Evolutionary conservation across 2,797 vertebrate genomes (phyloP).

Genomic region (Stomatorhinus walkeri): DNA sequence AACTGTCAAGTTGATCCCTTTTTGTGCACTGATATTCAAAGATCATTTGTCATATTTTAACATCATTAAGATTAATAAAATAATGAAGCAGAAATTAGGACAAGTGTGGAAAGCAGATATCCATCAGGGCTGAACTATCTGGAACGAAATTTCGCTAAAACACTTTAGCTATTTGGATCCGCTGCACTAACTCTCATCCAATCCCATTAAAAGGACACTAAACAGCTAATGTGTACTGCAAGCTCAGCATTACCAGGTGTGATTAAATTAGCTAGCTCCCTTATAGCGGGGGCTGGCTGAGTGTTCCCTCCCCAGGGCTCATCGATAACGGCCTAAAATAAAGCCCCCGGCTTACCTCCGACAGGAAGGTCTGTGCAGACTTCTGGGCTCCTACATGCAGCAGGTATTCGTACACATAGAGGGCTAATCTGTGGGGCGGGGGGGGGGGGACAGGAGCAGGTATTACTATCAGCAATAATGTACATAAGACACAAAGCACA

Average conservation of each 20-base stretch:
- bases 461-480: not conserved
- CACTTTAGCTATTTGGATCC: conserved; percentile 23
- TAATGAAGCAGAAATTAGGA: not conserved
- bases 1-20: not conserved
- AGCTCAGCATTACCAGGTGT: conserved; percentile 29
- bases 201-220: conserved; percentile 33
- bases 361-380: conserved; percentile 81
- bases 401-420: conserved; percentile 83
- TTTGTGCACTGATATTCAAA: not conserved
- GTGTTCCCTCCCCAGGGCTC: not conserved
- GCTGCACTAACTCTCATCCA: conserved; percentile 22
- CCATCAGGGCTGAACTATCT: conserved; percentile 10
- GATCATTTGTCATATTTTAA: not conserved
- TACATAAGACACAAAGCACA: not conserved
- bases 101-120: not conserved
- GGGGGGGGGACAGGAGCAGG: not conserved
- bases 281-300: conserved; percentile 1
- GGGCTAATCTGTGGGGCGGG: conserved; percentile 65
- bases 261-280: conserved; percentile 33
- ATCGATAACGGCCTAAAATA: conserved; percentile 6
- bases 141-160: conserved; percentile 17
- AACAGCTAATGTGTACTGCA: conserved; percentile 32
- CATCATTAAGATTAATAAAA: conserved; percentile 1
- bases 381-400: conserved; percentile 85
- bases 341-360: conserved; percentile 64